Base-by-base conservation (phyloP, 2,113 vertebrate species). In the Tupaia chinensis region DNA sequence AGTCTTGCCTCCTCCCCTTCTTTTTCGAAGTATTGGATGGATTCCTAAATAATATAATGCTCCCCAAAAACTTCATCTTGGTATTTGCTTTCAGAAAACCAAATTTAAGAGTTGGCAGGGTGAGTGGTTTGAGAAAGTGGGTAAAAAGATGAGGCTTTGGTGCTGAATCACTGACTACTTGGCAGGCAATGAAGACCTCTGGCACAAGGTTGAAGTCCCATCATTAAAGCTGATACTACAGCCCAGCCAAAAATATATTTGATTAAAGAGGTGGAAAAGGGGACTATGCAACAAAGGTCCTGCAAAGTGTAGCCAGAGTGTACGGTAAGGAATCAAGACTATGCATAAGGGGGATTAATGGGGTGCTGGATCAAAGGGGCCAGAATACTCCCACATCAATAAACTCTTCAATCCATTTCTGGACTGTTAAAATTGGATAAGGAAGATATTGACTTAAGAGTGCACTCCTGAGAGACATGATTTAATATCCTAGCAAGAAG, bases 401-500 rank as follows among this genome's bases (percentile, higher is more conserved):
- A 74, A 92, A 81, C 29, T 81, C 58, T 82, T 89, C 8, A 63
- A 11, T 1, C 19, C 25, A 58, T 25, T 16, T 69, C 74, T 76
- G 54, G 61, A 10, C 16, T 63, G 5, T 77, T 84, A 94, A 72
- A 54, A 73, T 6, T 74, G 25, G n/a, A 54, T 81, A 72, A 80
- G 14, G 94, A 90, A 56, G 63, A 63, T 77, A 63, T 29, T 53
- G 2, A 68, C 13, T 87, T 78, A 3, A 9, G 53, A 15, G n/a
- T 79, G 22, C 14, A 84, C 79, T 66, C 73, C 25, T 79, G 27
- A 92, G n/a, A 78, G 65, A 27, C 23, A 83, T 5, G 8, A 82
- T 69, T 92, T 82, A 89, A 9, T 17, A 69, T 68, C 17, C n/a
- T 94, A 19, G 9, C 3, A 95, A 85, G 27, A 93, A 89, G 61